Evolutionary conservation across 1,140 invertebrate species (phyloP), one percentile per base, ranked within the genome.

Genomic region (Ladona fulva): DNA sequence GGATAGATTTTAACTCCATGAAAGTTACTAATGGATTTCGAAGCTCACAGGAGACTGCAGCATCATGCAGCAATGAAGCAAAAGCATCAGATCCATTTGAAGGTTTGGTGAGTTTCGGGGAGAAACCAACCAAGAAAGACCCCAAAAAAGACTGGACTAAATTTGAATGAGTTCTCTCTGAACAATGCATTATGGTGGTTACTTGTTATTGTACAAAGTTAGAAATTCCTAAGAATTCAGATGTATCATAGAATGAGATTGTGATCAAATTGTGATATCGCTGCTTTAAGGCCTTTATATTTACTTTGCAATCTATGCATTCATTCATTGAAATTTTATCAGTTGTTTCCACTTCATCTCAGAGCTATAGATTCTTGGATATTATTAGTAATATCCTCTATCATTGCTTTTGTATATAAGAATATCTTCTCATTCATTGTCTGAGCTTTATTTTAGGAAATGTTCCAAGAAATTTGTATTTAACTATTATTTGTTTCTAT

Each of bases 241-340:
- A 22, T 66, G 52, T 16, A 66, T 66, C 52, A 66, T 66, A 66
- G 52, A 16, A 6, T 66, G 52, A 66, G 52, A 66, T 66, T 66
- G 52, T 66, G 52, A 66, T 66, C 52, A 66, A 66, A 66, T 66
- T 66, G 52, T 66, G 52, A 66, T 66, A 66, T 66, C 14, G 52
- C 52, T 66, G 52, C 52, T 66, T 66, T 37, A 37, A 5, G 29
- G 52, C 52, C n/a, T 22, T 66, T 66, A 66, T 66, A 16, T 66
- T 66, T 66, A 66, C n/a, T 66, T 22, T 66, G 52, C 52, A 19
- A 66, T 66, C 52, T 66, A 6, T 66, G 52, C 52, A 66, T 66
- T 12, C 3, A 12, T 66, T 66, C 52, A 66, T 19, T 66, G 5
- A 16, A 66, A 16, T 37, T 37, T 37, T 37, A 37, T 37, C 29